Conservation (phyloP, 2,888 invertebrate species). For the Chrysodeixis includens region DNA sequence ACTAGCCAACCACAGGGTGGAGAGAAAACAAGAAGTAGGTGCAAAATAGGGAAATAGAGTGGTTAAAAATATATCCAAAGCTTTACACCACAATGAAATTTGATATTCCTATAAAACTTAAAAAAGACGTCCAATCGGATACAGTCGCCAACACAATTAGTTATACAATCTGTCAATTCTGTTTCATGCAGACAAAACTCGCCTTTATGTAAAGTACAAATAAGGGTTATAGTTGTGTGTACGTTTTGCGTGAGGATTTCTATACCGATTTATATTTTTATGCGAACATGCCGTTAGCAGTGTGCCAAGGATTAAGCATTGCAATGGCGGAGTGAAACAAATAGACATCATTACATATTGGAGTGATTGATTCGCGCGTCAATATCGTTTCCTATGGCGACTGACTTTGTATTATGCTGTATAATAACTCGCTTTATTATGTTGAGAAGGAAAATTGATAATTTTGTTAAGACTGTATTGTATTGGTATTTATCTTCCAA, state of each 20-base stretch:
- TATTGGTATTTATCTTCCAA: no score
- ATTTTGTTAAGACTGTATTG: not conserved
- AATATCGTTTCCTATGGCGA: slow-evolving; percentile 52
- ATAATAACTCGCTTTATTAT: slow-evolving; percentile 12
- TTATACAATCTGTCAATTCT: slow-evolving; percentile 56
- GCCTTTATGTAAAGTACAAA: slow-evolving; percentile 30
- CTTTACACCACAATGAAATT: slow-evolving; percentile 32
- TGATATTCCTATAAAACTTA: slow-evolving; percentile 48
- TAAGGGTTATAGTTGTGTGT: slow-evolving; percentile 39
- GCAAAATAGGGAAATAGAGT: no score
- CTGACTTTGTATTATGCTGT: slow-evolving; percentile 29
- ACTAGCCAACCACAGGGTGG: no score
- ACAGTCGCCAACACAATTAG: slow-evolving; percentile 61
- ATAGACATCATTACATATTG: slow-evolving; percentile 83
- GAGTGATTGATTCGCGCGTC: slow-evolving; percentile 76
- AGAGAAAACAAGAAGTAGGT: no score
- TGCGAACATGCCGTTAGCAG: slow-evolving; percentile 80
- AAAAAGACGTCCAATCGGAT: slow-evolving; percentile 44
- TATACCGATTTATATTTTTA: slow-evolving; percentile 72
- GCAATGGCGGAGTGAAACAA: slow-evolving; percentile 83
- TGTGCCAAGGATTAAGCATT: slow-evolving; percentile 86
- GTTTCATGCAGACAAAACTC: slow-evolving; percentile 17
- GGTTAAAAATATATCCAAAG: no score
- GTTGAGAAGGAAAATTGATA: not conserved
- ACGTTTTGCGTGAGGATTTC: slow-evolving; percentile 40